phyloP scores from a whole-genome alignment of 2,797 vertebrate species.

The Sparidentex hasta region DNA sequence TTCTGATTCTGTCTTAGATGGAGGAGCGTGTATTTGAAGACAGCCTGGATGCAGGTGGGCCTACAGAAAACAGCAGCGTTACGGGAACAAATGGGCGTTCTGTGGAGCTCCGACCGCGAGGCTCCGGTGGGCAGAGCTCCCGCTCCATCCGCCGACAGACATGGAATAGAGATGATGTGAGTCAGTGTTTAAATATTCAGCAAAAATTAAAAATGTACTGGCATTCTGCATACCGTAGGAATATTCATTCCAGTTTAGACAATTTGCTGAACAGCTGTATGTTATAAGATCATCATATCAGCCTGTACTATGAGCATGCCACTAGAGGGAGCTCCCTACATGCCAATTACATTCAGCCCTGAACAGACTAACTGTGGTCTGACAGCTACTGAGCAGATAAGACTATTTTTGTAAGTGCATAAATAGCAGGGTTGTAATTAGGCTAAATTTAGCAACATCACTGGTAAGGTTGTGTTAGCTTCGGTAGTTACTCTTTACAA shows the following conservation, averaged over 20 bases:
- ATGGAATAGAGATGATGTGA: constrained; percentile 96
- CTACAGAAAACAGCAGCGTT: constrained; percentile 83
- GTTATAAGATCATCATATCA: not conserved
- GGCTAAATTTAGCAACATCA: not conserved
- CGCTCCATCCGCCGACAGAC: constrained; percentile 94
- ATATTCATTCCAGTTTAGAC: not conserved
- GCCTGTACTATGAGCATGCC: constrained; percentile 9
- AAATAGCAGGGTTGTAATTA: not conserved
- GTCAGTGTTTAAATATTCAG: constrained; percentile 44
- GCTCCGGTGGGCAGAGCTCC: constrained; percentile 85
- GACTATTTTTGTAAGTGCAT: not conserved
- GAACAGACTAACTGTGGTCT: not conserved
- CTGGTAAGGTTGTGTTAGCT: not conserved
- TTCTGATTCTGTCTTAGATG: constrained; percentile 77
- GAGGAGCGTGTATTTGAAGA: constrained; percentile 93
- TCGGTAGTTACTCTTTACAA: not conserved
- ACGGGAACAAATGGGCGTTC: constrained; percentile 85
- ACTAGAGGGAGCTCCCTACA: constrained; percentile 59
- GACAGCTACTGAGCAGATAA: not conserved
- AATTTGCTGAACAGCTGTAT: not conserved
- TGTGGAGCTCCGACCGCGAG: constrained; percentile 86
- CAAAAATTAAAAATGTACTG: not conserved
- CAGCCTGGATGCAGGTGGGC: constrained; percentile 88
- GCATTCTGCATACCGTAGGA: not conserved
- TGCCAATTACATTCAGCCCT: not conserved